Conservation (phyloP, 2,888 invertebrate genomes). For the Agriopis marginaria region DNA sequence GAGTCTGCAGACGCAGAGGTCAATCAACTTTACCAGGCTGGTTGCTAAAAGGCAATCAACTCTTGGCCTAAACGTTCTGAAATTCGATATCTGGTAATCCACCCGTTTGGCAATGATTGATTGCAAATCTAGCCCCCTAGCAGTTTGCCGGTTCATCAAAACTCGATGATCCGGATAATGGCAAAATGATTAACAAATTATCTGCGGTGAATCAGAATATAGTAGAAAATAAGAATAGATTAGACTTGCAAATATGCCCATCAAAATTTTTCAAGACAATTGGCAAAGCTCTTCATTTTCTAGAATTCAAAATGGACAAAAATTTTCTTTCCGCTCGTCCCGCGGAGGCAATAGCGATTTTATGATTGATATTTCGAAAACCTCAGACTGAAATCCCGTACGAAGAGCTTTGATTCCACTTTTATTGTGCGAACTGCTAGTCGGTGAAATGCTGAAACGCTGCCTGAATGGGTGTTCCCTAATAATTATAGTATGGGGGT, state of each 20-base stretch:
- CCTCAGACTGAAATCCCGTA: no score
- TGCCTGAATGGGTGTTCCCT: no score
- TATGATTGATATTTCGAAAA: no score
- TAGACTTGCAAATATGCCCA: not conserved
- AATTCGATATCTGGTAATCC: slow-evolving; percentile 26
- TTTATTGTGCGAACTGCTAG: no score
- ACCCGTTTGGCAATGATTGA: slow-evolving; percentile 52
- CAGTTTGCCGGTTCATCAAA: slow-evolving; percentile 38
- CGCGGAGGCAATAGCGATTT: no score
- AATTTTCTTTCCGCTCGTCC: no score
- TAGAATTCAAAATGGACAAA: no score
- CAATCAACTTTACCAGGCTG: not conserved
- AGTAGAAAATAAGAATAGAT: not conserved
- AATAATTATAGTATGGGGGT: no score
- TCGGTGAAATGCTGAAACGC: no score
- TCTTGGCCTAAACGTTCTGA: slow-evolving; percentile 8
- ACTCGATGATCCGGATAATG: slow-evolving; percentile 40
- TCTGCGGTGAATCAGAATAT: not conserved
- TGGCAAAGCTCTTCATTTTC: not conserved
- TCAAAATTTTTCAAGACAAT: not conserved
- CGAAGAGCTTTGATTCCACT: no score
- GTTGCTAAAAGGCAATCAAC: slow-evolving; percentile 13
- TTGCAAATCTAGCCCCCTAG: slow-evolving; percentile 46
- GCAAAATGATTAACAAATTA: slow-evolving; percentile 13
- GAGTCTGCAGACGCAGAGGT: not conserved